phyloP scores from a whole-genome alignment of 2,113 vertebrate species.

The Neolamprologus hecqui region DNA sequence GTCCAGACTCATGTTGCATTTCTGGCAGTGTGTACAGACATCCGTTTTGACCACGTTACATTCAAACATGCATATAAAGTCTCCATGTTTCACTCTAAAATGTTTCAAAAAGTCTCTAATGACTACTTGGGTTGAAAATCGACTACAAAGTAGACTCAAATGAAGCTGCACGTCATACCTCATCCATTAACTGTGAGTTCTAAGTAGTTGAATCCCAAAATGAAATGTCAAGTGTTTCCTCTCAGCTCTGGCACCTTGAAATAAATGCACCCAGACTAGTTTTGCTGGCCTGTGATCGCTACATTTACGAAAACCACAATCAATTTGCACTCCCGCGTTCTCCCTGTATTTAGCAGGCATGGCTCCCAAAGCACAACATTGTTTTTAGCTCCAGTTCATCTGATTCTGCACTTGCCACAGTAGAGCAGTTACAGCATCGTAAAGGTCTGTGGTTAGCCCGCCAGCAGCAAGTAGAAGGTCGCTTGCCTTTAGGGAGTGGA shows the following conservation, averaged over 20 bases:
- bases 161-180: neutral
- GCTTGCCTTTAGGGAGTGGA: neutral
- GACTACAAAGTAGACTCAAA: neutral
- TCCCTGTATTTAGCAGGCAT: neutral
- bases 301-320: slow-evolving; percentile 17
- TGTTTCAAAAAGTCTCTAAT: neutral
- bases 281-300: neutral
- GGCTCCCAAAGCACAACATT: slow-evolving; percentile 17
- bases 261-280: neutral
- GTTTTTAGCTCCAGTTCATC: slow-evolving; percentile 34
- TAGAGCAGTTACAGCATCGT: slow-evolving; percentile 16
- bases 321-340: slow-evolving; percentile 14
- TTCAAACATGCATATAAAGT: neutral
- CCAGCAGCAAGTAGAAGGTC: neutral
- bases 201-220: neutral
- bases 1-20: slow-evolving; percentile 40
- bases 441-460: slow-evolving; percentile 46
- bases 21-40: slow-evolving; percentile 23
- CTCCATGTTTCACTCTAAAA: neutral
- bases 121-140: neutral
- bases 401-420: slow-evolving; percentile 2
- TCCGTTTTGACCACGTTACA: neutral
- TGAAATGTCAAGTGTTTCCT: neutral
- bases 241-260: neutral
- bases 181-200: neutral